Base-by-base conservation (phyloP, 2,888 invertebrate genomes). In the Laothoe populi region DNA sequence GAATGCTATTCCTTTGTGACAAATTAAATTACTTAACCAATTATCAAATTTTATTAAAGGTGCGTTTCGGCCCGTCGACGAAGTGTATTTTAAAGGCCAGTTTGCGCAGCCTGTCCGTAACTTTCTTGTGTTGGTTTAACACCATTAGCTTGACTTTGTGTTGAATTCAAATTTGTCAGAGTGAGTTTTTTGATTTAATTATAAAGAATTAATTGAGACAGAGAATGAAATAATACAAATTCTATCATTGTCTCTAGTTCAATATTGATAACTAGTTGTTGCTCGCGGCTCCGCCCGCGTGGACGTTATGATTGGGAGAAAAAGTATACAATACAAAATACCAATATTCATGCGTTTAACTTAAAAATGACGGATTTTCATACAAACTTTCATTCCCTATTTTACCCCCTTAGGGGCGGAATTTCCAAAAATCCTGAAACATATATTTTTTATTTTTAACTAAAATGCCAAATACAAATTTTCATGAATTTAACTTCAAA, bases 21-120 rank as follows among this genome's bases (percentile, higher is more conserved):
- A 74, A 78, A 79, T 79, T 77, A 72, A 78, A 79, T 80, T 78
- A 78, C 70, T 77, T 70, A 72, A 72, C 70, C 72, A 74, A 78
- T 79, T 79, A 74, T 74, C 61, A 71, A 67, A 77, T 78, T 76
- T 79, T 79, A 77, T 74, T 76, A 68, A 66, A 73, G 70, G 70
- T 70, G 71, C 67, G 70, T 74, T 76, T 61, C 63, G 60, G 62
- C 64, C 66, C 59, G 60, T 48, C 26, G 59, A 58, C 59, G 62
- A 66, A 66, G 62, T 64, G 63, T 62, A 64, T 62, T 70, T 67
- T 49, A 62, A 58, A 62, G 66, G 66, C 16, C 35, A 8, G 53
- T 53, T 53, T 19, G 46, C 64, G 38, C 63, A 63, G 63, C 62
- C 65, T 68, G 67, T 61, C 67, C 63, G 62, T 63, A 67, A 69